Conservation (phyloP, 2,113 vertebrate species). For the Neolamprologus sp. region DNA sequence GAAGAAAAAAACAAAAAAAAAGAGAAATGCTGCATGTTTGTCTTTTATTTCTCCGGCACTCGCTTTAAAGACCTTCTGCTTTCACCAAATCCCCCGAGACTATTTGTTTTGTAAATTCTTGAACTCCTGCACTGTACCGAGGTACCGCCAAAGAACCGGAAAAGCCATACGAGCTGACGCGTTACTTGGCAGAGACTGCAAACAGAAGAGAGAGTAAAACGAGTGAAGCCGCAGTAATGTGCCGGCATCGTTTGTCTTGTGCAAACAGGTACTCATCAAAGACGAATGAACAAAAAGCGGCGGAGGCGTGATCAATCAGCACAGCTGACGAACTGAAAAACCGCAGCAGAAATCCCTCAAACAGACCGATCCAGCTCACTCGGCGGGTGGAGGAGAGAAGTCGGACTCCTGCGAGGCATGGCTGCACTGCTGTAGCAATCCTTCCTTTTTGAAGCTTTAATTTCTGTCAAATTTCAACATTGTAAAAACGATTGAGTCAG, state of each 20-base stretch:
- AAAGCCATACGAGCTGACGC: constrained; percentile 23
- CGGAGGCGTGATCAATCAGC: background rate
- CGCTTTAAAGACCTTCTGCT: constrained; percentile 35
- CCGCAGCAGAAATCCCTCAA: constrained; percentile 3
- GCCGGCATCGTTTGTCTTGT: constrained; percentile 17
- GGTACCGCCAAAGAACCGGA: constrained; percentile 20
- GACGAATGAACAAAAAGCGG: background rate
- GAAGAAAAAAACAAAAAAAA: constrained; percentile 7
- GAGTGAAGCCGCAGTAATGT: constrained; percentile 21
- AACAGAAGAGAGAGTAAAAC: constrained; percentile 8
- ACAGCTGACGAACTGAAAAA: constrained; percentile 10
- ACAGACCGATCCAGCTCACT: constrained; percentile 6
- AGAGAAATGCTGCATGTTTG: constrained; percentile 69
- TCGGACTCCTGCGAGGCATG: background rate
- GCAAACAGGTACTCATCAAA: background rate
- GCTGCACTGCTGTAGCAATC: constrained; percentile 44
- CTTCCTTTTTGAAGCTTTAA: constrained; percentile 30
- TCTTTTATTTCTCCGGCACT: constrained; percentile 44
- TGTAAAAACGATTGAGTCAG: background rate
- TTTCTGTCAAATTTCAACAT: constrained; percentile 4
- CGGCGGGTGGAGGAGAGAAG: background rate
- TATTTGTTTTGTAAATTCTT: constrained; percentile 38
- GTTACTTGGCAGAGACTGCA: constrained; percentile 29
- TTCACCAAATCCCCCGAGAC: constrained; percentile 32
- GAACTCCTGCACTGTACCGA: constrained; percentile 55